Evolutionary conservation across 2,113 vertebrate genomes (phyloP).

Genomic region (Percopsis transmontana): DNA sequence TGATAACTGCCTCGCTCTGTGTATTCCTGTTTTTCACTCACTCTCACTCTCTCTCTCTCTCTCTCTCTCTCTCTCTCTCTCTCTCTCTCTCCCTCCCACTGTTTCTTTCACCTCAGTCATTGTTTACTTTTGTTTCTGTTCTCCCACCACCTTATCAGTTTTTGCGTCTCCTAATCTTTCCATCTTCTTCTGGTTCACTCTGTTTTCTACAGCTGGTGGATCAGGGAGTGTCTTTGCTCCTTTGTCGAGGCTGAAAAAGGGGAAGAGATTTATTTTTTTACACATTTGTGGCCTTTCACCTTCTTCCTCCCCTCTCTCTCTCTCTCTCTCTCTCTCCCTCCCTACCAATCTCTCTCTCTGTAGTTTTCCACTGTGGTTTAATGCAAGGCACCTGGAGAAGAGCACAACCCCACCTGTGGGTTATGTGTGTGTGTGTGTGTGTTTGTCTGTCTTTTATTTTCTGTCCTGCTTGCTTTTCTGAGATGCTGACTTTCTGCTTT

Average conservation of each 20-base stretch:
- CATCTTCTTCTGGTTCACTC: neutral
- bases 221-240: conserved; percentile 13
- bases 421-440: conserved; percentile 12
- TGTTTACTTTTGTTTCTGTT: neutral
- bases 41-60: conserved; percentile 1
- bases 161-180: neutral
- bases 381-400: conserved; percentile 64
- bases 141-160: neutral
- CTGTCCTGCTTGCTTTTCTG: conserved; percentile 56
- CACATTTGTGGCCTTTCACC: conserved; percentile 13
- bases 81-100: conserved; percentile 13
- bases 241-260: neutral
- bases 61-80: conserved; percentile 4
- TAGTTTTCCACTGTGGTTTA: conserved; percentile 60
- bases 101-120: neutral
- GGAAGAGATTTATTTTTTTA: conserved; percentile 23
- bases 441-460: conserved; percentile 36
- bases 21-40: neutral
- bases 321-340: conserved; percentile 33
- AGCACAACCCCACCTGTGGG: conserved; percentile 53
- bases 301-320: conserved; percentile 21
- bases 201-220: neutral
- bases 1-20: neutral
- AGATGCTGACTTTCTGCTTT: conserved; percentile 73
- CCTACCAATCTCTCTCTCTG: conserved; percentile 7